Evolutionary conservation across 2,797 vertebrate species (phyloP).

Genomic region (Brachyrhaphis roseni): DNA sequence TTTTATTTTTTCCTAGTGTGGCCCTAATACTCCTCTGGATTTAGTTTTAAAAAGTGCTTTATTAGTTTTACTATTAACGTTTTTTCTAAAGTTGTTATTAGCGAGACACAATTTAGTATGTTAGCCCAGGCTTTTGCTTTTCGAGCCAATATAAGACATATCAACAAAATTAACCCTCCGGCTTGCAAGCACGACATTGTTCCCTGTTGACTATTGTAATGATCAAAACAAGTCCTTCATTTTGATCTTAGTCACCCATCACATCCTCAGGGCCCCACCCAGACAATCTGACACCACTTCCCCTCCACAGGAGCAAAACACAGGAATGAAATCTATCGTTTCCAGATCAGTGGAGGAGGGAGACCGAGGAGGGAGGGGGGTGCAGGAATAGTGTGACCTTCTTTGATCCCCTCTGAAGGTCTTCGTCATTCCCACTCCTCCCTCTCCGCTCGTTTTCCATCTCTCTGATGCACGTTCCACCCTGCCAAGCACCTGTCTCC

Average conservation of each 20-base stretch:
- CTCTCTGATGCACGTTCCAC: slow-evolving; percentile 39
- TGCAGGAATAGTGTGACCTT: slow-evolving; percentile 60
- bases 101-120: background rate
- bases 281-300: slow-evolving; percentile 66
- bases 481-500: slow-evolving; percentile 81
- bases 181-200: slow-evolving; percentile 7
- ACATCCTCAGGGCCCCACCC: slow-evolving; percentile 41
- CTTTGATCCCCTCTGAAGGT: slow-evolving; percentile 74
- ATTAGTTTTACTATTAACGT: background rate
- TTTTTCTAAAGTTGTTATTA: background rate
- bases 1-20: too few species aligned
- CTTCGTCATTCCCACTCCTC: slow-evolving; percentile 53
- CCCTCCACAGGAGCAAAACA: slow-evolving; percentile 54
- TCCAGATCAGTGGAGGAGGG: slow-evolving; percentile 71
- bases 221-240: slow-evolving; percentile 44
- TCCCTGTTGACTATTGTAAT: slow-evolving; percentile 9
- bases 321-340: slow-evolving; percentile 76
- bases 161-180: background rate
- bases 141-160: background rate
- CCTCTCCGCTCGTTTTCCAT: slow-evolving; percentile 23
- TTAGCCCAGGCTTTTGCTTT: background rate
- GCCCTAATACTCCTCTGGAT: too few species aligned
- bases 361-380: slow-evolving; percentile 5
- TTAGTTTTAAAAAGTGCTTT: too few species aligned
- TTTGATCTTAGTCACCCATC: slow-evolving; percentile 58